These are phyloP conservation scores for Cecropterus lyciades DNA, from an alignment of 1,140 invertebrate genomes.

Conservation along the genomic window DNA sequence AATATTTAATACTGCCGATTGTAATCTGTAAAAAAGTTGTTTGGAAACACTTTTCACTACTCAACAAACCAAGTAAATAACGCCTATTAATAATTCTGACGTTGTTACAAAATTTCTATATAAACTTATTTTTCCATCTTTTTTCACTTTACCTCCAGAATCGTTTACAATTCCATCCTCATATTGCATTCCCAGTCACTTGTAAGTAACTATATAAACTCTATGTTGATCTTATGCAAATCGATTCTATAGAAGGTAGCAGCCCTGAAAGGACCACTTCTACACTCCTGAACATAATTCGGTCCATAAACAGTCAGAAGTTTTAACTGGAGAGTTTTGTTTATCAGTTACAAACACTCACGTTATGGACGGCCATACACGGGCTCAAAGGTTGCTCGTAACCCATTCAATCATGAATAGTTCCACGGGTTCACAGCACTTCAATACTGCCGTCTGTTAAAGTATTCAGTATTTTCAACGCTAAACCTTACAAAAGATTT, in stretches of 20 bases:
- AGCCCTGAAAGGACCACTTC: conserved; percentile 4
- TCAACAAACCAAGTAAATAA: no score
- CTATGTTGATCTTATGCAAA: no score
- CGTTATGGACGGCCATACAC: conserved; percentile 18
- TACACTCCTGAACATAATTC: conserved; percentile 6
- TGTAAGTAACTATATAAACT: no score
- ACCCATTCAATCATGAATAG: conserved; percentile 9
- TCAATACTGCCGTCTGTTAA: conserved; percentile 6
- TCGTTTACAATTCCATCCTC: no score
- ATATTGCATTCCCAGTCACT: no score
- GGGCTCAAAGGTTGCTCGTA: conserved; percentile 10
- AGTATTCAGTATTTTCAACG: background rate
- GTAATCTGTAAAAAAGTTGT: no score
- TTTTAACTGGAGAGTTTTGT: conserved; percentile 28
- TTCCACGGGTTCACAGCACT: conserved; percentile 2
- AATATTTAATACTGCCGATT: no score
- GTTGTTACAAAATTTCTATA: no score
- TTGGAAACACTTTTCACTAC: no score
- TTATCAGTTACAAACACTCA: conserved; percentile 26
- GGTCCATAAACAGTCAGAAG: conserved; percentile 30
- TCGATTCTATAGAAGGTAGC: background rate
- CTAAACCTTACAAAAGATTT: background rate
- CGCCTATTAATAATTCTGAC: no score
- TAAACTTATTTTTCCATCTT: no score
- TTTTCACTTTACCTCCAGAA: no score